Base-by-base conservation (phyloP, 2,113 vertebrate genomes). In the Ochotona princeps region DNA sequence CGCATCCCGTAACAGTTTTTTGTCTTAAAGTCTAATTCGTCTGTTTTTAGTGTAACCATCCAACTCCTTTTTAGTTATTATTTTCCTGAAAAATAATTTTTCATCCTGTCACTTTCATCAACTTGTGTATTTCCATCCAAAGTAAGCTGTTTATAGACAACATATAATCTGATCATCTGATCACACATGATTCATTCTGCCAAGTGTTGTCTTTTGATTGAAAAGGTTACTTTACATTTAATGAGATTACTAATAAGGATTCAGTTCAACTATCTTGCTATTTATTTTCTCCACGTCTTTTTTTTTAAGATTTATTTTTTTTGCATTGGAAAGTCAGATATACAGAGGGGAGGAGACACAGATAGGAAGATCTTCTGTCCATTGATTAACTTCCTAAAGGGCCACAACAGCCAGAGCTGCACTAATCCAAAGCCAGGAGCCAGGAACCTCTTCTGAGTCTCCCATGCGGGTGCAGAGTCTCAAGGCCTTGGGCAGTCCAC, bases 221-320 rank as follows among this genome's bases (percentile, higher is more conserved):
- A 65, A 70, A n/a, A 81, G 18, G 9, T 74, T 89, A 86, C 67
- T 74, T 76, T 87, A 87, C 20, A 73, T 76, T 90, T 90, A 67
- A 78, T 70, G 8, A 54, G 78, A 67, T 86, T 66, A 67, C 9
- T 78, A 25, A 67, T 47, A 74, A 74, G 49, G 17, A 35, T 18
- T 94, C 84, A 79, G 4, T 80, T 83, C 76, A 79, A 65, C 26
- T 38, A 67, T 74, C 75, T 87, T 93, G 35, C 63, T 81, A 30
- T 69, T 84, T 91, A 17, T 72, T 86, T 80, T 74, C 47, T 74
- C 15, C 70, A 83, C 38, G 3, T 7, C 61, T 49, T 49, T 79
- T 44, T 44, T 57, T 78, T 88, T 47, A 44, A 44, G 38, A 44
- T 44, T 44, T 44, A 44, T 44, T 44, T 44, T 4, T 4, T 44